Percentiles rank a stretch among this genome's conserved stretches.
Conservation (phyloP, 2,797 vertebrate genomes). For the Simalia tracyae region DNA sequence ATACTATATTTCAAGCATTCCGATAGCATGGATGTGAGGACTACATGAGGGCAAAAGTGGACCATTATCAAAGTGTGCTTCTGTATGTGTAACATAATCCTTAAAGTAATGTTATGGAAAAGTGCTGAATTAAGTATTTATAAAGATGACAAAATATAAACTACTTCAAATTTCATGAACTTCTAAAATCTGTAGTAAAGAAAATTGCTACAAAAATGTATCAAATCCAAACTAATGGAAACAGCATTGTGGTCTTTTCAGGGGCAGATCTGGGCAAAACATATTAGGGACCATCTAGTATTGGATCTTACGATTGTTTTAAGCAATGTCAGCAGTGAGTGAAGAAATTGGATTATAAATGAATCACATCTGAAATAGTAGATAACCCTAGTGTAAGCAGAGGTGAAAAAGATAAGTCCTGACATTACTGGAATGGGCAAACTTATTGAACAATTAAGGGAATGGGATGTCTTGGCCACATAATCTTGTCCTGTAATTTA, state of each 20-base stretch:
- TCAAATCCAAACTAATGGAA: background rate
- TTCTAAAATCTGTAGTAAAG: conserved; percentile 12
- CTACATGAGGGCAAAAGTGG: background rate
- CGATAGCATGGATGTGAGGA: background rate
- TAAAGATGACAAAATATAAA: background rate
- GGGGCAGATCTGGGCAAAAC: background rate
- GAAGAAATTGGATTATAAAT: conserved; percentile 1
- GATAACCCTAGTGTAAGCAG: background rate
- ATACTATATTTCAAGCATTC: background rate
- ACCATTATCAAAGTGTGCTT: background rate
- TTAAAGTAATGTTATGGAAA: conserved; percentile 13
- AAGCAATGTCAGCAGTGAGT: background rate
- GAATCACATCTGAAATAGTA: background rate
- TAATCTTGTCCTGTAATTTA: background rate
- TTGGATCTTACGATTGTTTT: background rate
- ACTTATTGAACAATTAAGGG: background rate
- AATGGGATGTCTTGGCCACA: background rate
- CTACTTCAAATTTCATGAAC: conserved; percentile 5
- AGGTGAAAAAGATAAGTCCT: background rate
- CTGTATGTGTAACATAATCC: background rate
- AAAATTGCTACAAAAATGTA: conserved; percentile 26
- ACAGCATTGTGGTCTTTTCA: background rate
- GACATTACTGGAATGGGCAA: background rate
- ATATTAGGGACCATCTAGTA: background rate
- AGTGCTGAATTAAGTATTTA: conserved; percentile 28